Conservation (phyloP, 2,797 vertebrate genomes). For the Enteromius argenteus region DNA sequence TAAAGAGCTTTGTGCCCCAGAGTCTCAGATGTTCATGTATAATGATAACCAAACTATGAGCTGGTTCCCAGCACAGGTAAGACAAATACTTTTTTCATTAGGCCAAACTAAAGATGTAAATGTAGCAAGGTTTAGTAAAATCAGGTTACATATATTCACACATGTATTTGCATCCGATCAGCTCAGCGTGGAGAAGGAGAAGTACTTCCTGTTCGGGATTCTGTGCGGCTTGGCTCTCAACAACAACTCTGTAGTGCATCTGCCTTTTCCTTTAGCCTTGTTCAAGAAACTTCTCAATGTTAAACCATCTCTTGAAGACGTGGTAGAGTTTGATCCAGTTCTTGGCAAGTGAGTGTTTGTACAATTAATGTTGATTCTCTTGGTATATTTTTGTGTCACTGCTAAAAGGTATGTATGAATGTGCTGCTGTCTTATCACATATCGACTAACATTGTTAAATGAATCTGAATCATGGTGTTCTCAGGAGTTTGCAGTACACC, state of each 20-base stretch:
- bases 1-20: constrained; percentile 82
- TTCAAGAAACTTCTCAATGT: constrained; percentile 92
- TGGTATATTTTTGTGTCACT: not conserved
- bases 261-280: constrained; percentile 90
- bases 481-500: constrained; percentile 85
- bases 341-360: constrained; percentile 79
- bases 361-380: not conserved
- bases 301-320: constrained; percentile 88
- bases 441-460: not conserved
- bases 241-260: constrained; percentile 89
- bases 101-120: not conserved
- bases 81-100: not conserved
- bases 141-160: not conserved
- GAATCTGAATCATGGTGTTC: not conserved
- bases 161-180: constrained; percentile 57
- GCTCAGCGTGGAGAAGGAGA: constrained; percentile 86
- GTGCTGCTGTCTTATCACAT: not conserved
- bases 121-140: not conserved
- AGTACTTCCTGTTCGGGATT: constrained; percentile 92
- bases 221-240: constrained; percentile 94
- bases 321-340: constrained; percentile 88
- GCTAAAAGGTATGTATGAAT: not conserved
- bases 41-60: constrained; percentile 85
- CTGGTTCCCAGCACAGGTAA: constrained; percentile 93
- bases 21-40: constrained; percentile 88